Conservation (phyloP, 2,888 invertebrate genomes). For the Diploptera punctata region DNA sequence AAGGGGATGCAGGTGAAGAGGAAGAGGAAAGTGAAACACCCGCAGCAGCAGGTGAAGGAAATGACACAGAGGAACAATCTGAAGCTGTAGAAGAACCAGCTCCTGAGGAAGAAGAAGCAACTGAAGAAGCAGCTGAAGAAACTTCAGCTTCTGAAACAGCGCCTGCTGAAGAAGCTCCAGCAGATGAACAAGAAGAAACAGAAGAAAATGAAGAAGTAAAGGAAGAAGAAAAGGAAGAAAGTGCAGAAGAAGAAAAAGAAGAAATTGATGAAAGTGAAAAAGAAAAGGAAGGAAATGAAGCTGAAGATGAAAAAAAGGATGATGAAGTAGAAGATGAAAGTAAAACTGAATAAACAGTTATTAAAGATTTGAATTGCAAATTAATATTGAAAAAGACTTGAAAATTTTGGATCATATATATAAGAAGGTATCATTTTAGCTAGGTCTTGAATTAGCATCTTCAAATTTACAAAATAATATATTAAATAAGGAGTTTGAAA, state of each 20-base stretch:
- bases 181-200: background rate
- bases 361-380: no score
- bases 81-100: background rate
- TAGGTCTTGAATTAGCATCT: no score
- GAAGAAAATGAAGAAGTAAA: background rate
- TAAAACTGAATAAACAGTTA: background rate
- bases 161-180: background rate
- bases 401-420: no score
- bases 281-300: background rate
- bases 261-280: background rate
- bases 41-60: slow-evolving; percentile 7
- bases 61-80: background rate
- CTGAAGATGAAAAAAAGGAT: background rate
- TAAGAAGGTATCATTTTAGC: no score
- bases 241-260: background rate
- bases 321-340: background rate
- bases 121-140: background rate
- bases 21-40: background rate
- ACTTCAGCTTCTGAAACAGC: background rate
- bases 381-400: no score
- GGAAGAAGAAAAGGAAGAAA: background rate
- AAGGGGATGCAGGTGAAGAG: background rate
- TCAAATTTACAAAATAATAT: no score
- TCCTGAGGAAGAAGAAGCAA: background rate
- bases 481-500: no score